Evolutionary conservation across 1,140 invertebrate species (phyloP).

Genomic region (Chrysomallon squamiferum): DNA sequence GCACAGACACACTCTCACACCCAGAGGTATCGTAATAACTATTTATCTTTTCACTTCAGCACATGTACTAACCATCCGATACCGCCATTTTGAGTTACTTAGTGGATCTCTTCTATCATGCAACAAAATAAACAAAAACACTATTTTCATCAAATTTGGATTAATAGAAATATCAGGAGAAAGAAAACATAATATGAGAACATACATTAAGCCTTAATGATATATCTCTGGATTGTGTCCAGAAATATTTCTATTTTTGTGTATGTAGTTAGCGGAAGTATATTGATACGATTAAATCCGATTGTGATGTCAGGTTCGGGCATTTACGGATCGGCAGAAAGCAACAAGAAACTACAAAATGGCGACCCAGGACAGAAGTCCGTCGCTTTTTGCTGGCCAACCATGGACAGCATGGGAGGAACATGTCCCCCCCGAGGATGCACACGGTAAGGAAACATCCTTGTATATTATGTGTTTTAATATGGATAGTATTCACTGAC

Average conservation of each 20-base stretch:
- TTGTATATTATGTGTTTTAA: slow-evolving; percentile 12
- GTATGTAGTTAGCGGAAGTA: not conserved
- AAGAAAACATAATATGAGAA: no score
- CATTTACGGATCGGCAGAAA: slow-evolving; percentile 56
- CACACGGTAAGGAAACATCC: slow-evolving; percentile 36
- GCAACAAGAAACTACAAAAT: slow-evolving; percentile 63
- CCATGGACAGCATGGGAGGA: slow-evolving; percentile 61
- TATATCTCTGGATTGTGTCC: not conserved
- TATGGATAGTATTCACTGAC: slow-evolving; percentile 6
- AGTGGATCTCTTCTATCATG: not conserved
- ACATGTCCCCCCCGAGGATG: slow-evolving; percentile 34
- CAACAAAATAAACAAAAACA: not conserved
- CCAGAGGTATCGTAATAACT: no score
- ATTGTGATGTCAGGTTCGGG: slow-evolving; percentile 61
- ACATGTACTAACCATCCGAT: slow-evolving; percentile 29
- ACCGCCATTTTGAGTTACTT: slow-evolving; percentile 21
- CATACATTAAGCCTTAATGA: no score
- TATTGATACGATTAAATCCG: slow-evolving; percentile 30
- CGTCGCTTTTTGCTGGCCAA: slow-evolving; percentile 62
- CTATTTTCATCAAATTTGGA: no score
- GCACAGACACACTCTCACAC: no score
- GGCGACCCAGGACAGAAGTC: slow-evolving; percentile 64
- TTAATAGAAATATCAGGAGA: no score
- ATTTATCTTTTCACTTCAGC: no score
- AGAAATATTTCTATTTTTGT: not conserved